Conservation (phyloP, 1,140 invertebrate genomes). For the Lordiphosa stackelbergi region DNA sequence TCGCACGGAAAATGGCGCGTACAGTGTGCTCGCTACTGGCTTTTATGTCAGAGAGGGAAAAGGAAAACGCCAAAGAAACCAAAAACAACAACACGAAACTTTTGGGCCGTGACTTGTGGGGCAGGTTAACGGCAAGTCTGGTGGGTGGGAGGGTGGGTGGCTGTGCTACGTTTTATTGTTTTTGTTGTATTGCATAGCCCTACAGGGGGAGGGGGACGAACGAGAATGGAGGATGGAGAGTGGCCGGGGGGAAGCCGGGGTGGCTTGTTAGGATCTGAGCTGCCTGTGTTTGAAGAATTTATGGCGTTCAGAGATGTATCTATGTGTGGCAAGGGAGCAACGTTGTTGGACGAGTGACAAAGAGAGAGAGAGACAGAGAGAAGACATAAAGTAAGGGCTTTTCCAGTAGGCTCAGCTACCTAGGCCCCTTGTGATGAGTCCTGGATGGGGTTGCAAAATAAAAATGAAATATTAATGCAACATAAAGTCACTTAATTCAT, state of each 20-base stretch:
- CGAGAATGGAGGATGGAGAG: neutral
- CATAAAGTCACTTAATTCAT: too few species aligned
- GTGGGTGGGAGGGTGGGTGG: conserved; percentile 23
- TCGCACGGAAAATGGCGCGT: conserved; percentile 73
- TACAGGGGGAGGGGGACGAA: neutral
- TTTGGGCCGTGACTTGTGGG: conserved; percentile 61
- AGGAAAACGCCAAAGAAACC: conserved; percentile 28
- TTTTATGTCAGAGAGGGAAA: conserved; percentile 37
- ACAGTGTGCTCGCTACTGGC: conserved; percentile 67
- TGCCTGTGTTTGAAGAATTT: conserved; percentile 72
- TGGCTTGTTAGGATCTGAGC: conserved; percentile 55
- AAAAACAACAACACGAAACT: conserved; percentile 34
- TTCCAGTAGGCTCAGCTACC: conserved; percentile 1
- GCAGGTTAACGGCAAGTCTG: conserved; percentile 44
- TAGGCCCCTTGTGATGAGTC: too few species aligned
- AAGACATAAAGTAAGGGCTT: neutral
- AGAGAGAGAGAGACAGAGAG: conserved; percentile 6
- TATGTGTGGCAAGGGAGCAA: conserved; percentile 46
- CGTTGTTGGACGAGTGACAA: conserved; percentile 5
- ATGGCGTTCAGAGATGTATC: conserved; percentile 76
- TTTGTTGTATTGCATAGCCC: conserved; percentile 63
- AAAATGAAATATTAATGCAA: too few species aligned
- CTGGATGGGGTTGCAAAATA: too few species aligned
- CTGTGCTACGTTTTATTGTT: conserved; percentile 66
- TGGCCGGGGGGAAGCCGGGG: conserved; percentile 9